These are phyloP conservation scores for Apodemus speciosus DNA, from an alignment of 2,113 vertebrate genomes.

Conservation along the genomic window DNA sequence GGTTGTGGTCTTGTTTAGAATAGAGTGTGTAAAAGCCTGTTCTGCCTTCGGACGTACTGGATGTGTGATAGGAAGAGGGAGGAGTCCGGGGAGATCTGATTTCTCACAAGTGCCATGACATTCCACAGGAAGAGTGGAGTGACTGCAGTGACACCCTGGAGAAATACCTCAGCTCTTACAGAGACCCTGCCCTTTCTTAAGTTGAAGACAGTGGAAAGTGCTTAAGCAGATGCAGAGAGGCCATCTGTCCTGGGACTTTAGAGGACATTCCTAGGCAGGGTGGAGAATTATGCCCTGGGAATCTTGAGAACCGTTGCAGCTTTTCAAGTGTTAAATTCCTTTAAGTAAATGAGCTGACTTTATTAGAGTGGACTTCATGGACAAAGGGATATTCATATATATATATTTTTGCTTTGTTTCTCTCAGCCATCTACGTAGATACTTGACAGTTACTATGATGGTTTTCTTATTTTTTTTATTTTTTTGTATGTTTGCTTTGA, in stretches of 20 bases:
- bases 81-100: slow-evolving; percentile 1
- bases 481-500: background rate
- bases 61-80: background rate
- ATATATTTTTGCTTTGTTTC: background rate
- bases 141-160: slow-evolving; percentile 7
- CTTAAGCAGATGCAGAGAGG: slow-evolving; percentile 49
- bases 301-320: slow-evolving; percentile 15
- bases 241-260: slow-evolving; percentile 65
- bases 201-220: slow-evolving; percentile 54
- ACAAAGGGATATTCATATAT: background rate
- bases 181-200: slow-evolving; percentile 41
- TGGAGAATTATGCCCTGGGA: slow-evolving; percentile 33
- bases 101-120: background rate
- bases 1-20: background rate
- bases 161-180: slow-evolving; percentile 26
- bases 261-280: slow-evolving; percentile 62
- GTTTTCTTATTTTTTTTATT: background rate
- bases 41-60: background rate
- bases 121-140: slow-evolving; percentile 31
- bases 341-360: background rate
- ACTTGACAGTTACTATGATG: background rate
- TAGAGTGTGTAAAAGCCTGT: background rate
- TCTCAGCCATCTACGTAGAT: background rate
- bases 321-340: background rate
- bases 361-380: background rate